Percentiles rank a stretch among this genome's conserved stretches.
These are phyloP conservation scores for Galemys pyrenaicus DNA, from an alignment of 2,113 vertebrate species.

Conservation along the genomic window DNA sequence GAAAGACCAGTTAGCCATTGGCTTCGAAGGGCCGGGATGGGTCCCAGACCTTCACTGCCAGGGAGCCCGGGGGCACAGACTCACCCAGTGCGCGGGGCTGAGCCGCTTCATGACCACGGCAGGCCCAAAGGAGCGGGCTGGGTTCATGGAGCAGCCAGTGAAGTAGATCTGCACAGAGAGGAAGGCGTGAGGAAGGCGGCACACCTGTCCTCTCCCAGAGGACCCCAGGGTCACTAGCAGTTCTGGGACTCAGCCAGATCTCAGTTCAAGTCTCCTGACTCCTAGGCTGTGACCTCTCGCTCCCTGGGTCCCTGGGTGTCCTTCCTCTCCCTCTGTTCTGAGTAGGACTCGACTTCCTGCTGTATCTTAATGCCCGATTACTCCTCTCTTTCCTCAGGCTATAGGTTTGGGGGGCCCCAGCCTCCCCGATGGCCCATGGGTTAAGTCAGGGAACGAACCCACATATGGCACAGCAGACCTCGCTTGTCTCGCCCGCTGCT, in stretches of 20 bases:
- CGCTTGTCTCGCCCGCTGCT: no score
- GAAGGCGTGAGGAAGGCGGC: not conserved
- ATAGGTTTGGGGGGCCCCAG: no score
- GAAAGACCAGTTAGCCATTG: not conserved
- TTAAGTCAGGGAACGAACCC: no score
- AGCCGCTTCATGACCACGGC: constrained; percentile 85
- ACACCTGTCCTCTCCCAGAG: not conserved
- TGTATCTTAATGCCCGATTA: not conserved
- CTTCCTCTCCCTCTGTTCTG: not conserved
- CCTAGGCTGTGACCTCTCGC: not conserved
- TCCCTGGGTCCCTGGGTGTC: accelerated
- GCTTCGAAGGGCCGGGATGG: accelerated
- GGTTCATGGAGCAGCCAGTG: constrained; percentile 90
- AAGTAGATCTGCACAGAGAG: constrained; percentile 86
- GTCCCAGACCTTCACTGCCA: not conserved
- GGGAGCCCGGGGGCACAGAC: not conserved
- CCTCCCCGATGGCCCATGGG: no score
- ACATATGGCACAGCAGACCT: no score
- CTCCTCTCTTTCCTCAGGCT: not conserved
- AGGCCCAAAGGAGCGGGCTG: constrained; percentile 87
- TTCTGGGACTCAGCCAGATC: not conserved
- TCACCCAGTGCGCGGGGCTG: constrained; percentile 85
- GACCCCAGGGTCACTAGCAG: not conserved
- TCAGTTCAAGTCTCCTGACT: not conserved
- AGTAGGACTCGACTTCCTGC: not conserved